Evolutionary conservation across 1,140 invertebrate species (phyloP).

Genomic region (Drosophila dunni): DNA sequence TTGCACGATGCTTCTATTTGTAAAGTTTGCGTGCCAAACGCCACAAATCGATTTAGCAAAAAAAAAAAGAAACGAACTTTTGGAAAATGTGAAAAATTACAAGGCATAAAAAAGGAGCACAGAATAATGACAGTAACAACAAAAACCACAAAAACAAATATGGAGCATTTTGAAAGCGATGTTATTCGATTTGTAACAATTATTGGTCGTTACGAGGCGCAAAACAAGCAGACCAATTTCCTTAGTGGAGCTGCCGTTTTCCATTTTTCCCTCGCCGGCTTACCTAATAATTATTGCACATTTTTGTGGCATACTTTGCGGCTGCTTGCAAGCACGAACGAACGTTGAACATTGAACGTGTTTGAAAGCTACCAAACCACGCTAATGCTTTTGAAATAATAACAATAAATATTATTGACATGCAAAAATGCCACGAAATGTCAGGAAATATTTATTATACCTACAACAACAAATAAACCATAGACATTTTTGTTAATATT

Average conservation of each 20-base stretch:
- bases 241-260: not conserved
- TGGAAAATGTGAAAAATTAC: constrained; percentile 60
- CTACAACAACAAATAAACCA: constrained; percentile 1
- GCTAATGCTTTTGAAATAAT: constrained; percentile 50
- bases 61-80: constrained; percentile 26
- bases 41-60: constrained; percentile 60
- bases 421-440: constrained; percentile 55
- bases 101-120: constrained; percentile 32
- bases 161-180: constrained; percentile 41
- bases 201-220: constrained; percentile 53
- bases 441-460: constrained; percentile 52
- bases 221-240: constrained; percentile 41
- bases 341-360: not conserved
- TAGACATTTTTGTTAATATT: constrained; percentile 36
- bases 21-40: constrained; percentile 55
- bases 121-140: constrained; percentile 35
- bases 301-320: constrained; percentile 43
- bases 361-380: not conserved
- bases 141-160: not conserved
- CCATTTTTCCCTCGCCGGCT: not conserved
- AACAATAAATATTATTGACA: constrained; percentile 65
- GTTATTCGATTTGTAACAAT: constrained; percentile 63
- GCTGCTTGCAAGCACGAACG: constrained; percentile 37
- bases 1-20: constrained; percentile 37
- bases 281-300: constrained; percentile 46